Conservation (phyloP, 1,140 invertebrate genomes). For the fruit fly (Drosophila melanogaster) region DNA sequence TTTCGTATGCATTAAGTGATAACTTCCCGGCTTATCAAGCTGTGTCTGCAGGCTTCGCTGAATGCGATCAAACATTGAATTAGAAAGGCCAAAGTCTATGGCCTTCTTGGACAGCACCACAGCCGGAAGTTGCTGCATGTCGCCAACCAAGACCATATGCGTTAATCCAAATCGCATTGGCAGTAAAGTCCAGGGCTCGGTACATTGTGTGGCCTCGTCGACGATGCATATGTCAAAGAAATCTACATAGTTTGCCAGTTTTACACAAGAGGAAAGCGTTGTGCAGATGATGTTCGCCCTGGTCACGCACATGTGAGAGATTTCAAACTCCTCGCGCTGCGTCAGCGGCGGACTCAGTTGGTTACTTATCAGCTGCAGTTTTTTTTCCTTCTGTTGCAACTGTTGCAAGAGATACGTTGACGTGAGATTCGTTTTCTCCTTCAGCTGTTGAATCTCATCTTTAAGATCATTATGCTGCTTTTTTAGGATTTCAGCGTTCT, state of each 20-base stretch:
- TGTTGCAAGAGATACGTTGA: conserved; percentile 32
- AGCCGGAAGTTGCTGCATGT: conserved; percentile 94
- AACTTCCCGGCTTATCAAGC: conserved; percentile 3
- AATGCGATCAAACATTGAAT: conserved; percentile 86
- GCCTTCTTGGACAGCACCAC: conserved; percentile 88
- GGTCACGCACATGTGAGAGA: conserved; percentile 43
- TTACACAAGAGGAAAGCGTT: conserved; percentile 83
- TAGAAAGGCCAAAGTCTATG: conserved; percentile 58
- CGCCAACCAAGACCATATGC: conserved; percentile 94
- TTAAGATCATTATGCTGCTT: conserved; percentile 30
- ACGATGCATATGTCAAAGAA: conserved; percentile 93
- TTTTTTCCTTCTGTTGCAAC: conserved; percentile 40
- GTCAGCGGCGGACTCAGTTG: conserved; percentile 51
- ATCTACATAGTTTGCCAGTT: conserved; percentile 72
- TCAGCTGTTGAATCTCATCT: conserved; percentile 37
- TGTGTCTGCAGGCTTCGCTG: conserved; percentile 83
- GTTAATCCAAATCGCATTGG: conserved; percentile 90
- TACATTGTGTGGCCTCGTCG: conserved; percentile 95
- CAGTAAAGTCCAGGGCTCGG: conserved; percentile 92
- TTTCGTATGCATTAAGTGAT: conserved; percentile 52
- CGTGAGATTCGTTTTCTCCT: background rate
- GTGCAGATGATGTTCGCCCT: conserved; percentile 84
- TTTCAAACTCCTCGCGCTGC: conserved; percentile 58
- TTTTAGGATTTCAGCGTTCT: conserved; percentile 37
- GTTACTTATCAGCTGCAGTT: conserved; percentile 34